These are phyloP conservation scores for Phania funesta DNA, from an alignment of 2,888 invertebrate species.

Conservation along the genomic window DNA sequence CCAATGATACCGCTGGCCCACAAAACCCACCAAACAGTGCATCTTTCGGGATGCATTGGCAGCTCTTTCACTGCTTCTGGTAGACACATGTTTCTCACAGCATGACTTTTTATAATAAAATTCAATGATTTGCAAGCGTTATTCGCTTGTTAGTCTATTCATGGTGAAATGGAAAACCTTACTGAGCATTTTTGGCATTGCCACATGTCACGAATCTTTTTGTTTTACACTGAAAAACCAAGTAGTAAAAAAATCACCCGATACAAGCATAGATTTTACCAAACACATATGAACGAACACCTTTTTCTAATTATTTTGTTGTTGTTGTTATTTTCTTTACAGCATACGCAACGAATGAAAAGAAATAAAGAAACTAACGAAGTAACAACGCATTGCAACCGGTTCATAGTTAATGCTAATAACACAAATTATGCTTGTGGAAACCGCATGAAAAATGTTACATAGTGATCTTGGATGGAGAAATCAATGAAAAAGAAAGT, in stretches of 20 bases:
- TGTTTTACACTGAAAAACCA: no score
- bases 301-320: conserved; percentile 16
- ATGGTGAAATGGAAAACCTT: no score
- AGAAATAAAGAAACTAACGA: neutral
- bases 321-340: conserved; percentile 35
- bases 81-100: no score
- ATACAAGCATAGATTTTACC: conserved; percentile 13
- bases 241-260: no score
- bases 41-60: no score
- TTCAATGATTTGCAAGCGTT: no score
- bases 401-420: conserved; percentile 42
- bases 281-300: neutral
- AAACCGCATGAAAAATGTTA: conserved; percentile 74
- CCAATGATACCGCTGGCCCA: no score
- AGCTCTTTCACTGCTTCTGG: no score
- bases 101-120: neutral
- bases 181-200: no score
- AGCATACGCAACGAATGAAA: conserved; percentile 39
- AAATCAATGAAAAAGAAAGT: conserved; percentile 78
- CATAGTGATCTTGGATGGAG: conserved; percentile 70
- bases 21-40: no score
- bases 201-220: no score
- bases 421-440: conserved; percentile 69
- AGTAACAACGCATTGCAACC: conserved; percentile 39
- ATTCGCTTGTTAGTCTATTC: no score